Base-by-base conservation (phyloP, 2,113 vertebrate species). In the Burhinus oedicnemus region DNA sequence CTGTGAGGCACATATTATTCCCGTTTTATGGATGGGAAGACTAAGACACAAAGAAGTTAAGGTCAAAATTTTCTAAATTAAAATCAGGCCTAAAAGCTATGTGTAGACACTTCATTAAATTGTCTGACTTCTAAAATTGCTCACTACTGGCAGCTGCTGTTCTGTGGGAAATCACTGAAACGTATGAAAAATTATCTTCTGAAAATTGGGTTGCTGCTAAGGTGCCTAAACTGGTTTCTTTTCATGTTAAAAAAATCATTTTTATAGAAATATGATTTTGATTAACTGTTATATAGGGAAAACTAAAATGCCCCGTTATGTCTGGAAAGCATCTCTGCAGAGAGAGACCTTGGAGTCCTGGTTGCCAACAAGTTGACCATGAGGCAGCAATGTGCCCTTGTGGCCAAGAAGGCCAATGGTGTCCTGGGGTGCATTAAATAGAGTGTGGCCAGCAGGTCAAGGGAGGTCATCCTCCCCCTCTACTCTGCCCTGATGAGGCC, bases 1-100 rank as follows among this genome's bases (percentile, higher is more conserved):
- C 45, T 34, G 70, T 74, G 96, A 97, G 89, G 94, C 64, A 80
- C 47, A 21, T 69, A 89, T 71, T 83, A 95, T 85, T 95, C 94
- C 89, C 8, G 4, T 75, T 85, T 88, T 94, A 95, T 40, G 94
- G 68, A 22, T 55, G 87, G 93, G 94, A 95, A 97, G 90, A 95
- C 81, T 93, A 95, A 96, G 93, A 95, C 75, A 94, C 42, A 83
- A 84, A 87, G 78, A 97, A 94, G 92, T 91, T 91, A 95, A 96
- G 95, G 93, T 87, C 84, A 93, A 88, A 76, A 87, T 94, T 91
- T 93, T 87, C 64, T 93, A 89, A 87, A 82, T 87, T 91, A 91
- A 93, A 91, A 85, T 77, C 49, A 96, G 85, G 75, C 96, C 93
- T 85, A 90, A 86, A 95, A 95, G 27, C 91, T 89, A 95, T 8